These are phyloP conservation scores for Masticophis lateralis DNA, from an alignment of 2,797 vertebrate species.

Conservation along the genomic window DNA sequence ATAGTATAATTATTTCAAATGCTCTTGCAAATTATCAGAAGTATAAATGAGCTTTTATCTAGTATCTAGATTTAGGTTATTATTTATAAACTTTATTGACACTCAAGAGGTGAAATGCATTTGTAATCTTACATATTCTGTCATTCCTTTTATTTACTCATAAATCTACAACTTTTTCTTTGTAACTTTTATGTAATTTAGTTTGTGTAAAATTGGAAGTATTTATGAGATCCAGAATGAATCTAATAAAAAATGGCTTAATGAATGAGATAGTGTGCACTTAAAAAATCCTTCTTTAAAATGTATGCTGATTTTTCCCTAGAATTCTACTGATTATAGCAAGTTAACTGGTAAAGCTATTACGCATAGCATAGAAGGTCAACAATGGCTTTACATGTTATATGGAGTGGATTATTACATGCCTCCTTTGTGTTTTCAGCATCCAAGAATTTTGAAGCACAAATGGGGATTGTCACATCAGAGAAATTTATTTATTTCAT, in stretches of 20 bases:
- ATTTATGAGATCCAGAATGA: not conserved
- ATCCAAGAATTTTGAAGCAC: not conserved
- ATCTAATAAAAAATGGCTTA: not conserved
- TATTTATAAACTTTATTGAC: not conserved
- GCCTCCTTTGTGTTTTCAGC: not conserved
- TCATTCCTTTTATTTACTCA: not conserved
- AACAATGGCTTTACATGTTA: not conserved
- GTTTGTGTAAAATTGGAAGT: not conserved
- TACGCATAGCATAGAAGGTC: not conserved
- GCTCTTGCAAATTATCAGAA: not conserved
- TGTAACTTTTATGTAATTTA: not conserved
- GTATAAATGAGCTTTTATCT: not conserved
- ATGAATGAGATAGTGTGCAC: not conserved
- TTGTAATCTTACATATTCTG: not conserved
- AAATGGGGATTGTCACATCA: not conserved
- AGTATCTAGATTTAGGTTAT: not conserved
- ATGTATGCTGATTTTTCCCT: not conserved
- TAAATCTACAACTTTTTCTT: not conserved
- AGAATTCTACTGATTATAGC: not conserved
- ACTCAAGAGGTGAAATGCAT: not conserved
- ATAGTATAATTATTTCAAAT: not conserved
- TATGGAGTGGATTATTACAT: not conserved
- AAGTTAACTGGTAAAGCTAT: not conserved
- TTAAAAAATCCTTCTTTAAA: not conserved
- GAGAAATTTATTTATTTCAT: not conserved